These are phyloP conservation scores for Gulo gulo DNA, from an alignment of 2,113 vertebrate species.

Conservation along the genomic window DNA sequence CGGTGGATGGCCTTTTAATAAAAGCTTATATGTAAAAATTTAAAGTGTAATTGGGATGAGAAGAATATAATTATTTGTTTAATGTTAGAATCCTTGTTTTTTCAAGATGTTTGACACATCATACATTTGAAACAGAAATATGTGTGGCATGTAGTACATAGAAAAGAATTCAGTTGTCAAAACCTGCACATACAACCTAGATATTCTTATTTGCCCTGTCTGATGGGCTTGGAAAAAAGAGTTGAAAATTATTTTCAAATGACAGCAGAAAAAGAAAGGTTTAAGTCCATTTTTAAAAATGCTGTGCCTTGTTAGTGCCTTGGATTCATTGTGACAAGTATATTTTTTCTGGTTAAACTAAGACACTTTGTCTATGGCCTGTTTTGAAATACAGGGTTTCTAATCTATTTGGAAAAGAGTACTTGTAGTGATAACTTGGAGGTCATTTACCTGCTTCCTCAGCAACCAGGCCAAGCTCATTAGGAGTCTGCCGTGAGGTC, in stretches of 20 bases:
- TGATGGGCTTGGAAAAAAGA: slow-evolving; percentile 30
- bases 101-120: not conserved
- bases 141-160: not conserved
- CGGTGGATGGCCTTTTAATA: not conserved
- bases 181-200: not conserved
- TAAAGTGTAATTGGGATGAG: not conserved
- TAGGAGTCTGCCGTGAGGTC: not conserved
- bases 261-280: slow-evolving; percentile 8
- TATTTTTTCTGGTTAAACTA: not conserved
- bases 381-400: not conserved
- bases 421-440: not conserved
- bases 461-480: not conserved
- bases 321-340: not conserved
- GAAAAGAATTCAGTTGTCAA: slow-evolving; percentile 4
- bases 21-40: not conserved
- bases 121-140: not conserved
- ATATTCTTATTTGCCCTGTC: not conserved
- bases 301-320: not conserved
- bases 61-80: not conserved
- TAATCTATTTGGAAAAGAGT: not conserved
- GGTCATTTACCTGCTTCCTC: not conserved
- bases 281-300: not conserved
- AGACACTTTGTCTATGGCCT: not conserved
- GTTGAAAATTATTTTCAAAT: slow-evolving; percentile 7
- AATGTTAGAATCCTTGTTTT: not conserved